Percentiles rank a stretch among this genome's conserved stretches.
Evolutionary conservation across 2,797 vertebrate genomes (phyloP).

Genomic region (Lutjanus argentimaculatus): DNA sequence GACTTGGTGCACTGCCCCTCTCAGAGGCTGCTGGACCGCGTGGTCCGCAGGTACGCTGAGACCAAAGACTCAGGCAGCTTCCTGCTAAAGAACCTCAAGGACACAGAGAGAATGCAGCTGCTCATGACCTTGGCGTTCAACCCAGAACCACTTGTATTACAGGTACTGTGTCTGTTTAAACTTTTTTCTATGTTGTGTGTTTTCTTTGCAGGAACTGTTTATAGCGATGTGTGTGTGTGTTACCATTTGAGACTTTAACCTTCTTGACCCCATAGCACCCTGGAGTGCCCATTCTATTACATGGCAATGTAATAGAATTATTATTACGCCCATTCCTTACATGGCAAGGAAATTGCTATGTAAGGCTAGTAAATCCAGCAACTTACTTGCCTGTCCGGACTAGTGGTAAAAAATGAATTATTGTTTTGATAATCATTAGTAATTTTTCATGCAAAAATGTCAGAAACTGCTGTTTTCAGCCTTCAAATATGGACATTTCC

Average conservation of each 20-base stretch:
- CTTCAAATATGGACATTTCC: no score
- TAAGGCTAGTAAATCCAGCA: no score
- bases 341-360: no score
- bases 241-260: neutral
- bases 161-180: slow-evolving; percentile 83
- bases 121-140: slow-evolving; percentile 96
- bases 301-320: no score
- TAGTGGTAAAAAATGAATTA: no score
- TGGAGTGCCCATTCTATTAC: no score
- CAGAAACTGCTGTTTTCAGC: no score
- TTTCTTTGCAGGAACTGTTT: neutral
- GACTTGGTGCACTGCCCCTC: slow-evolving; percentile 99
- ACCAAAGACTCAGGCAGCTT: slow-evolving; percentile 99
- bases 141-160: slow-evolving; percentile 94
- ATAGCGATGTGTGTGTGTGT: neutral
- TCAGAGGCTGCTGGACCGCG: slow-evolving; percentile 96
- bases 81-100: slow-evolving; percentile 97
- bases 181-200: slow-evolving; percentile 9
- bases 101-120: slow-evolving; percentile 98
- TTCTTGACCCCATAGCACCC: no score
- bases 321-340: no score
- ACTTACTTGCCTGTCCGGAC: no score
- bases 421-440: no score
- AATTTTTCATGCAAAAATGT: no score
- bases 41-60: slow-evolving; percentile 97